Conservation (phyloP, 2,888 invertebrate genomes). For the Leucophenga montana region DNA sequence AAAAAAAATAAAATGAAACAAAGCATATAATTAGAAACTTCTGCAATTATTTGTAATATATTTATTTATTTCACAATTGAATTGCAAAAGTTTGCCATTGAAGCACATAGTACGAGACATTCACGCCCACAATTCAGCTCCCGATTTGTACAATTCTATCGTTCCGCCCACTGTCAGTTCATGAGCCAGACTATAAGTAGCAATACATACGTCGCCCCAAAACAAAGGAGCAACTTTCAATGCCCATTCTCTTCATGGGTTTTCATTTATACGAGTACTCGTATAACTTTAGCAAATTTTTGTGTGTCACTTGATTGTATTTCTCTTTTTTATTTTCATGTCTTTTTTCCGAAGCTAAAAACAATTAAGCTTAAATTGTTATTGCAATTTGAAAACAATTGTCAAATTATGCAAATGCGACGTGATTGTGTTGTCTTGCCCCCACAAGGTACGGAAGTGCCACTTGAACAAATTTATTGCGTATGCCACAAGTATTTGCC, state of each 20-base stretch:
- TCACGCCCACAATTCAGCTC: conserved; percentile 28
- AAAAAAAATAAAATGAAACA: background rate
- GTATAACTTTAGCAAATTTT: background rate
- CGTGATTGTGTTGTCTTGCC: conserved; percentile 43
- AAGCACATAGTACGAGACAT: background rate
- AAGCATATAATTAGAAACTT: conserved; percentile 16
- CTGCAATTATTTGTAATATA: conserved; percentile 66
- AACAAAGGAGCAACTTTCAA: conserved; percentile 48
- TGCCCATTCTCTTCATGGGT: conserved; percentile 42
- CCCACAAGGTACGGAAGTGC: conserved; percentile 56
- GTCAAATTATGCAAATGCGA: conserved; percentile 70
- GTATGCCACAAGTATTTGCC: conserved; percentile 26
- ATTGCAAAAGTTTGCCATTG: conserved; percentile 57
- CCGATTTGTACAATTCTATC: conserved; percentile 2
- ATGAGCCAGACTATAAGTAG: background rate
- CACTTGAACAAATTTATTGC: conserved; percentile 20
- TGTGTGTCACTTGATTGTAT: background rate
- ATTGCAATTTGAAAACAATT: conserved; percentile 69
- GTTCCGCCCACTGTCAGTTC: too few species aligned
- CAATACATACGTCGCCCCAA: background rate
- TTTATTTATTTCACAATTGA: conserved; percentile 66
- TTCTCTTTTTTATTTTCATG: background rate
- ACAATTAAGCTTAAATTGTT: conserved; percentile 68
- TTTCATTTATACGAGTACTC: background rate
- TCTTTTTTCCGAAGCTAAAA: conserved; percentile 38